Evolutionary conservation across 1,140 invertebrate species (phyloP), one percentile per base, ranked within the genome.

Genomic region (Drosophila sturtevanti): DNA sequence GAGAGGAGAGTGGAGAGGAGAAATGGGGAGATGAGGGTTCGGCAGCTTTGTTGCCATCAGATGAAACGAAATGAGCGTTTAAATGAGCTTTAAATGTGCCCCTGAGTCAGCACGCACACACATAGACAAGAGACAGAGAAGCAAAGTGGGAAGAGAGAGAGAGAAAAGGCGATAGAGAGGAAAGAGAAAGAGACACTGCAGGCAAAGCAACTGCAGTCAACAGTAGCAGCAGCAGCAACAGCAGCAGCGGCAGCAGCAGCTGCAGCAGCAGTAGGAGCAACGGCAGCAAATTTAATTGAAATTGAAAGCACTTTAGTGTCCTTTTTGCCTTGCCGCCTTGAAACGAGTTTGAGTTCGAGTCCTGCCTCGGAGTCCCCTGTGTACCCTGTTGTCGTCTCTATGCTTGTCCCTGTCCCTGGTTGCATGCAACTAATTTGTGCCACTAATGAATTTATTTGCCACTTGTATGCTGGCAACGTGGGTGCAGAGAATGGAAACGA

Each of bases 391-490:
- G 64, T 41, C 55, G 10, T 44, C 63, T 55, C 31, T 21, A 22
- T 35, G 59, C 55, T 70, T 68, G n/a, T 37, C 21, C 14, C 48
- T 68, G 56, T 55, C 51, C 61, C 68, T 62, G 55, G 75, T 71
- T 82, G 84, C 84, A 89, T 89, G 79, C 84, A 82, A 89, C 84
- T 89, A 89, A 89, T 89, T 89, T 89, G 84, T 77, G 84, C 84
- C 84, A 89, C 84, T 89, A 89, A 89, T 89, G 84, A 89, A 89
- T 89, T 89, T 89, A 89, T 89, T 89, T 89, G 84, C 84, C 84
- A 89, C 84, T 89, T 89, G 84, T 89, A 89, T 89, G 84, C 84
- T 89, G 84, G 79, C 77, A 72, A 59, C 77, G 70, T 68, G 84
- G 84, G 84, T 73, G 84, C 89, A 85, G 55, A 55, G 55, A 58